Evolutionary conservation across 2,888 invertebrate genomes (phyloP).

Genomic region (Drosophila testacea): DNA sequence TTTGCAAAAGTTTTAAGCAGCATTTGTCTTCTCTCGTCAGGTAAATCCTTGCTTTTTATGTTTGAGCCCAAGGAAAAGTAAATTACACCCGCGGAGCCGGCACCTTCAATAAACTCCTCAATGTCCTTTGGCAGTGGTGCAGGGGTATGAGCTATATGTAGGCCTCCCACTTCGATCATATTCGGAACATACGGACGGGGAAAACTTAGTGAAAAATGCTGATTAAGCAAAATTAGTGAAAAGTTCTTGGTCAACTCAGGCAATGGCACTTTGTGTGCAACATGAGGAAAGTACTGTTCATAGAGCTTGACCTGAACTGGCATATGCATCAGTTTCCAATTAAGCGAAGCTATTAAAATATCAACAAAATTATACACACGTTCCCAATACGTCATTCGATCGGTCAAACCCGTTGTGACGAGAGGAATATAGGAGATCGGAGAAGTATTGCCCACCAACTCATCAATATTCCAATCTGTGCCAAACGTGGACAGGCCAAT

Average conservation of each 20-base stretch:
- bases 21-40: conserved; percentile 60
- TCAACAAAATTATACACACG: conserved; percentile 78
- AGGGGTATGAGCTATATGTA: conserved; percentile 79
- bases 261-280: conserved; percentile 55
- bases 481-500: conserved; percentile 77
- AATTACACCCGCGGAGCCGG: conserved; percentile 84
- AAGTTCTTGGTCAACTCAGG: conserved; percentile 68
- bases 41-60: conserved; percentile 74
- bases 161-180: conserved; percentile 84
- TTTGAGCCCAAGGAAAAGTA: conserved; percentile 86
- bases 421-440: conserved; percentile 80
- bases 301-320: conserved; percentile 66
- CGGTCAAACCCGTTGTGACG: conserved; percentile 67
- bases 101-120: conserved; percentile 83
- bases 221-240: conserved; percentile 81
- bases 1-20: conserved; percentile 63
- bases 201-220: conserved; percentile 80
- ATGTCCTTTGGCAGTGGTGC: conserved; percentile 80
- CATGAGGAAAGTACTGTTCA: conserved; percentile 60
- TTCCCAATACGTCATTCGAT: conserved; percentile 83
- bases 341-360: conserved; percentile 60
- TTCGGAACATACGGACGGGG: conserved; percentile 83
- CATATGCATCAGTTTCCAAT: conserved; percentile 62
- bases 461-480: conserved; percentile 77
- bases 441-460: conserved; percentile 76